phyloP scores from a whole-genome alignment of 2,888 invertebrate species.

The Podabrus alpinus region DNA sequence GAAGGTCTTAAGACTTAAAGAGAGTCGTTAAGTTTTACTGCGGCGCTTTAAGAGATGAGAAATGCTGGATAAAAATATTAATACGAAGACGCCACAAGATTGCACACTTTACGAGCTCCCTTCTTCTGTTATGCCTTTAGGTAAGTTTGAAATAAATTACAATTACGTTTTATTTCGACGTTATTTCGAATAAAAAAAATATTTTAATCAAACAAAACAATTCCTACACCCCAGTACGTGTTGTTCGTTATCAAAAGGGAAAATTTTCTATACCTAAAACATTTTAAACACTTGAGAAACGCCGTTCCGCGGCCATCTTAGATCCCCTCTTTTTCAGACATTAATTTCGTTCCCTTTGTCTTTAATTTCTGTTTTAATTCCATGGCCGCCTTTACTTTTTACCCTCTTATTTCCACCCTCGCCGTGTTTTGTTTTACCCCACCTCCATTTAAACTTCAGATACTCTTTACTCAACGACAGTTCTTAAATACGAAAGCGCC shows the following conservation, averaged over 20 bases:
- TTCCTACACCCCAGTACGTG: slow-evolving; percentile 2
- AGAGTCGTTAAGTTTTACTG: slow-evolving; percentile 53
- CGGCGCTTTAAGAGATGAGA: slow-evolving; percentile 40
- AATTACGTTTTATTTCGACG: neutral
- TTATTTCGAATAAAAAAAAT: neutral
- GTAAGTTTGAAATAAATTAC: neutral
- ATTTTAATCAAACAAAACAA: slow-evolving; percentile 10
- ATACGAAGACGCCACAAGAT: slow-evolving; percentile 28
- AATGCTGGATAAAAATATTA: slow-evolving; percentile 30
- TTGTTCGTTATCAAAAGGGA: neutral
- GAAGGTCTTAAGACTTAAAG: slow-evolving; percentile 52
- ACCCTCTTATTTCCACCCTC: slow-evolving; percentile 56
- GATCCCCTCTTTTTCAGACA: slow-evolving; percentile 47
- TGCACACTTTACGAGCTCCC: slow-evolving; percentile 24
- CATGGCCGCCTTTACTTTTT: slow-evolving; percentile 56
- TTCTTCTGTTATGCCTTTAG: slow-evolving; percentile 15
- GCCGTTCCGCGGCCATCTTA: slow-evolving; percentile 45
- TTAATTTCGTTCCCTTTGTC: slow-evolving; percentile 57
- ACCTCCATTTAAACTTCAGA: slow-evolving; percentile 30
- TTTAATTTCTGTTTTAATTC: slow-evolving; percentile 56
- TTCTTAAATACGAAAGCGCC: neutral
- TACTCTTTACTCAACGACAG: slow-evolving; percentile 23
- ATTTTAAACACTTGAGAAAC: slow-evolving; percentile 26
- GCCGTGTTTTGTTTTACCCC: slow-evolving; percentile 36
- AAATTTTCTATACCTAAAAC: slow-evolving; percentile 24